Conservation (phyloP, 2,113 vertebrate genomes). For the Paradisaea rubra region DNA sequence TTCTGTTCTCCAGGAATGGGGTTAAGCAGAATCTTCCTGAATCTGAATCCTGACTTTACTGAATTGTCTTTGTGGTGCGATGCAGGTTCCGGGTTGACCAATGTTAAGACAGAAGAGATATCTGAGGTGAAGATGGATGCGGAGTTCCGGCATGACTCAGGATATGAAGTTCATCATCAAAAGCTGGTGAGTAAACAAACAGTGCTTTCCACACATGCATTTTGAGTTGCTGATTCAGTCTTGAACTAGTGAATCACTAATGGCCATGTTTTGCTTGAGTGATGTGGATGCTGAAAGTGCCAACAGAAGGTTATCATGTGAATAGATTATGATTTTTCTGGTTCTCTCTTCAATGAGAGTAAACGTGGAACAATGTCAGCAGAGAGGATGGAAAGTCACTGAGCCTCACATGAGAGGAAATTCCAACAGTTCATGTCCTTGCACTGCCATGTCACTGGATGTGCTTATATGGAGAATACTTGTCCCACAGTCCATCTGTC, state of each 20-base stretch:
- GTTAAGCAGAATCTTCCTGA: background rate
- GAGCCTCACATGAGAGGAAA: background rate
- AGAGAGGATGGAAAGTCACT: background rate
- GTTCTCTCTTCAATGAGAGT: background rate
- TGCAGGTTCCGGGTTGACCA: slow-evolving; percentile 87
- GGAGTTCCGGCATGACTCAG: slow-evolving; percentile 86
- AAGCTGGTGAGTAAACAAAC: slow-evolving; percentile 79
- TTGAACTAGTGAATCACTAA: background rate
- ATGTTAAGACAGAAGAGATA: slow-evolving; percentile 88
- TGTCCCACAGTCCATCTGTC: background rate
- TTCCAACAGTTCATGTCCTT: background rate
- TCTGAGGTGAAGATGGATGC: slow-evolving; percentile 93
- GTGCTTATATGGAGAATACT: background rate
- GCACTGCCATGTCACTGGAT: background rate
- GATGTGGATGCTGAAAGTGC: background rate
- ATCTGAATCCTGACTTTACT: background rate
- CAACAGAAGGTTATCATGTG: background rate
- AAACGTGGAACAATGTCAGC: background rate
- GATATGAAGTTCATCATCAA: slow-evolving; percentile 95
- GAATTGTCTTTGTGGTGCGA: background rate
- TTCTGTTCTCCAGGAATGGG: background rate
- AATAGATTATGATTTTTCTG: background rate
- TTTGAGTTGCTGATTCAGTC: background rate
- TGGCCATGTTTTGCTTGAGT: background rate
- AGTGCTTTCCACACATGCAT: fast-evolving